Evolutionary conservation across 2,113 vertebrate species (phyloP).

Genomic region (Tyto alba): DNA sequence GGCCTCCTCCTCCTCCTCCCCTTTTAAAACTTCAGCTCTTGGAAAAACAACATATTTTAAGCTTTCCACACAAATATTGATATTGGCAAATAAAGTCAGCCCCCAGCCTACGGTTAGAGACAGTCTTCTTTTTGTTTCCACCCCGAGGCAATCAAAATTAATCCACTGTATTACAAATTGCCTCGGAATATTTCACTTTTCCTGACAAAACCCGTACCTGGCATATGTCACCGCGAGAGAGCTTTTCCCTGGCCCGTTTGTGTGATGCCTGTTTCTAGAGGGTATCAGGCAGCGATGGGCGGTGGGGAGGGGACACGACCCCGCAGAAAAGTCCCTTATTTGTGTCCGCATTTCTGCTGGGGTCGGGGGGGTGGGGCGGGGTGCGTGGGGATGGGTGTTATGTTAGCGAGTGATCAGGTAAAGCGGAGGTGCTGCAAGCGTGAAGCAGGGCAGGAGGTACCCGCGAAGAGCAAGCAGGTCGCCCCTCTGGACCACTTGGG

Average conservation of each 20-base stretch:
- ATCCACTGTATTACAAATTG: constrained; percentile 39
- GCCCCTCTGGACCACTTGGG: not conserved
- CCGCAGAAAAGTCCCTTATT: not conserved
- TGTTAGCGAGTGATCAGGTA: not conserved
- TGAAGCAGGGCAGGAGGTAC: not conserved
- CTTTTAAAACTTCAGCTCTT: constrained; percentile 54
- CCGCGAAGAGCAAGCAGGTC: not conserved
- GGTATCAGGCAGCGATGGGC: not conserved
- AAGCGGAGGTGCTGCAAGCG: not conserved
- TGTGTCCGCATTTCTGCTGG: not conserved
- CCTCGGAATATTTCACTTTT: constrained; percentile 24
- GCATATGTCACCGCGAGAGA: not conserved
- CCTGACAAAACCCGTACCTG: not conserved
- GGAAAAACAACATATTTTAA: constrained; percentile 74
- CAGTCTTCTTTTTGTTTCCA: constrained; percentile 65
- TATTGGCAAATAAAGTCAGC: constrained; percentile 66
- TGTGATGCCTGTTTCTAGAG: not conserved
- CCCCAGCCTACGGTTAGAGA: constrained; percentile 28
- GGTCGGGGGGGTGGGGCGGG: too few species aligned
- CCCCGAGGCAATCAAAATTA: constrained; percentile 33
- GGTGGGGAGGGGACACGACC: not conserved
- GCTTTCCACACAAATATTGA: constrained; percentile 75
- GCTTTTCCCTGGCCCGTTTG: not conserved
- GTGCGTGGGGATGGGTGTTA: too few species aligned
- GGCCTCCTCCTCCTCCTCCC: not conserved